Evolutionary conservation across 2,113 vertebrate genomes (phyloP), one percentile per base, ranked within the genome.

Genomic region (Harpagus bidentatus): DNA sequence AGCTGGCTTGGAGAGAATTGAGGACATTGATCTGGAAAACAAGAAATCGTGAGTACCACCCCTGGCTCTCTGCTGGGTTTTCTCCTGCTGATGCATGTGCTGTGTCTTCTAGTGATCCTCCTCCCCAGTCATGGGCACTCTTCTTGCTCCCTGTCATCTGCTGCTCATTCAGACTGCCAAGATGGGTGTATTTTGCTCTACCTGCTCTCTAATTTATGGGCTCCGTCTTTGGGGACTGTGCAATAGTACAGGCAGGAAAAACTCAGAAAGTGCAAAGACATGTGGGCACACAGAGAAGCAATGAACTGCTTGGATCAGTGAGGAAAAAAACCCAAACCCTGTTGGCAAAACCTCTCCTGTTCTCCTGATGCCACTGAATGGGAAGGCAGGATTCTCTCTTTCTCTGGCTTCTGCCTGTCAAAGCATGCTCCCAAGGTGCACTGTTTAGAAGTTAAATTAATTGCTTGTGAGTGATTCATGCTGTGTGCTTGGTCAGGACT

Each of bases 31-130:
- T 65, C 95, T 97, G 16, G 95, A 98, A 82, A 95, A 76, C 1
- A 97, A 98, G 85, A 98, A 97, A 32, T 83, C 19, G 99, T 99
- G 96, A 98, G 98, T 98, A 43, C 3, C 5, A 1, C 42, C 40
- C 61, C 34, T 28, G 13, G n/a, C 59, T 88, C 52, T 69, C 29
- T 25, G 3, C 13, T 43, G 48, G 23, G 7, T 70, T 82, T 87
- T 47, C 56, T 50, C 7, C 36, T 73, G 34, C n/a, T 86, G 34
- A 22, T 34, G 25, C 7, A 1, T 9, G 12, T 72, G 16, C 63
- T 82, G 23, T 9, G 4, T 56, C 55, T 63, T 67, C 18, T 43
- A 67, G 53, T 58, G 18, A 53, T 16, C 52, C 18, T 73, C 5
- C 22, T 32, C 17, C 17, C 7, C 18, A 16, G 0, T 18, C 22